phyloP scores from a whole-genome alignment of 2,888 invertebrate species.

The Plutella xylostella region DNA sequence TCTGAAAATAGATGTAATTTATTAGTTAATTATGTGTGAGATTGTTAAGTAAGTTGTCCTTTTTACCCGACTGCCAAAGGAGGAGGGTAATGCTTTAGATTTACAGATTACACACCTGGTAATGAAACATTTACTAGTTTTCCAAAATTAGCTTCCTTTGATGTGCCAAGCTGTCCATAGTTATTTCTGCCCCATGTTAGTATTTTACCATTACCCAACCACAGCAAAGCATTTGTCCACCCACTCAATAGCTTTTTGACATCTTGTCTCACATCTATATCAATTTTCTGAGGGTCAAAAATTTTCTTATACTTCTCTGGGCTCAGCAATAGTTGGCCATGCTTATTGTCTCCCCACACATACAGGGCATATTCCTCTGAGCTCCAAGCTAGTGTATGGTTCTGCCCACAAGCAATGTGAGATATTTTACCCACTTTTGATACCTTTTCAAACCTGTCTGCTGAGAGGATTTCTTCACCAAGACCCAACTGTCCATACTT shows the following conservation, averaged over 20 bases:
- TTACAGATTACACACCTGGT: conserved; percentile 34
- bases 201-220: conserved; percentile 73
- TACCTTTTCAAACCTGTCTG: conserved; percentile 64
- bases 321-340: conserved; percentile 79
- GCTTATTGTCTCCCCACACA: conserved; percentile 88
- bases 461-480: conserved; percentile 38
- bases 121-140: conserved; percentile 39
- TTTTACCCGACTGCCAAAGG: background rate
- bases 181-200: conserved; percentile 84
- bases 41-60: background rate
- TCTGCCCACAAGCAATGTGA: conserved; percentile 82
- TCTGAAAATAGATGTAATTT: conserved; percentile 37
- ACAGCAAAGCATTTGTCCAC: conserved; percentile 82
- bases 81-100: background rate
- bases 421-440: conserved; percentile 66
- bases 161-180: conserved; percentile 80
- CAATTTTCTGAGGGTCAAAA: conserved; percentile 65
- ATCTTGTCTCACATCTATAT: conserved; percentile 63
- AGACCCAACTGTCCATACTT: conserved; percentile 77
- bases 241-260: conserved; percentile 74
- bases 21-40: too few species aligned
- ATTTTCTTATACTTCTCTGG: conserved; percentile 59
- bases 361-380: conserved; percentile 69
- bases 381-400: conserved; percentile 76
- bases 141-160: conserved; percentile 31